Conservation (phyloP, 37 sponge, comb jelly and placozoan genomes). For the Crambe crambe region DNA sequence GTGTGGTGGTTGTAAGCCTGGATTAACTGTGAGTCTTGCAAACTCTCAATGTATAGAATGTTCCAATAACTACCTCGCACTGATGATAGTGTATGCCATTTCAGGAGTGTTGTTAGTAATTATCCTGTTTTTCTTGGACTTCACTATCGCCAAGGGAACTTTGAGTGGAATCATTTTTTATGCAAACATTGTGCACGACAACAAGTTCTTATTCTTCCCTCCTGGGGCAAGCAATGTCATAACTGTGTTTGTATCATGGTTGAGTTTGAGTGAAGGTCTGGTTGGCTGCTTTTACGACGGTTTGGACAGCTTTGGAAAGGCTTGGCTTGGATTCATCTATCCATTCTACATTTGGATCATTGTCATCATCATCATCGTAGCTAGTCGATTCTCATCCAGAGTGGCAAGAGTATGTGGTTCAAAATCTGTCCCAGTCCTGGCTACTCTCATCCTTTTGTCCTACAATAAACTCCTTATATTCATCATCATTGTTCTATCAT, state of each 20-base stretch:
- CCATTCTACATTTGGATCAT: constrained; percentile 33
- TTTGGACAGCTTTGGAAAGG: constrained; percentile 9
- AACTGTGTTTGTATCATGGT: constrained; percentile 21
- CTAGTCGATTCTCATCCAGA: background rate
- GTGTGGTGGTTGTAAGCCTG: constrained; percentile 35
- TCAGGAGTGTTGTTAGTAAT: constrained; percentile 22
- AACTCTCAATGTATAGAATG: constrained; percentile 11
- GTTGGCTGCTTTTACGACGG: constrained; percentile 29
- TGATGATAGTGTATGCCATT: constrained; percentile 4
- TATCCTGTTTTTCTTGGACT: constrained; percentile 10
- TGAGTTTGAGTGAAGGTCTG: constrained; percentile 24
- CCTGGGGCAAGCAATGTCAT: background rate
- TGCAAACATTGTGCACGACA: constrained; percentile 25
- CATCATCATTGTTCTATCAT: constrained; percentile 1
- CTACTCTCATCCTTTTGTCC: constrained; percentile 39
- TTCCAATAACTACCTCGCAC: constrained; percentile 15
- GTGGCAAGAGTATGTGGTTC: constrained; percentile 20
- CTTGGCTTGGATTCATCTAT: constrained; percentile 38
- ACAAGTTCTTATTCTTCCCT: constrained; percentile 5
- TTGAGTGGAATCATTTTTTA: constrained; percentile 35
- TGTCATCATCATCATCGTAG: constrained; percentile 12
- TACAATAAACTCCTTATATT: constrained; percentile 27
- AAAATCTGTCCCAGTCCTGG: constrained; percentile 36
- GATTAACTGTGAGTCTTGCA: constrained; percentile 14
- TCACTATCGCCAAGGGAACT: constrained; percentile 23